phyloP scores from a whole-genome alignment of 2,113 vertebrate genomes.

The Aldabrachelys gigantea region DNA sequence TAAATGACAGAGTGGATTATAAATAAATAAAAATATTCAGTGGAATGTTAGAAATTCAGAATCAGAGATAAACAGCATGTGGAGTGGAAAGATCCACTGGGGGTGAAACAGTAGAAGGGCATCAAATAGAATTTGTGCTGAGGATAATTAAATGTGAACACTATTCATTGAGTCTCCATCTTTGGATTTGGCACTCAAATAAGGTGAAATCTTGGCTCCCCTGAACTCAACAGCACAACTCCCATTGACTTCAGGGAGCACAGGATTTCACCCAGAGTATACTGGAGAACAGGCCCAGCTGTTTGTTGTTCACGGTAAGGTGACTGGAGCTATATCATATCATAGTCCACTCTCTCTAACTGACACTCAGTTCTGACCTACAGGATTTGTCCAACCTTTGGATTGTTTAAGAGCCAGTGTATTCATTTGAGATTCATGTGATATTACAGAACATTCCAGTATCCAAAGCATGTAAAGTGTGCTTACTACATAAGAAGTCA shows the following conservation, averaged over 20 bases:
- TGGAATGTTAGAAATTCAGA: background rate
- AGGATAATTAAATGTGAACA: background rate
- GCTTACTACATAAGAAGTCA: conserved; percentile 8
- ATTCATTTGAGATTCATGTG: conserved; percentile 43
- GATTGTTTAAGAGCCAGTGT: conserved; percentile 7
- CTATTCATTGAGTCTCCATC: background rate
- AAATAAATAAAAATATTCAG: background rate
- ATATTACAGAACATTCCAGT: background rate
- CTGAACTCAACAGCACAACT: background rate
- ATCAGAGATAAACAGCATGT: conserved; percentile 5
- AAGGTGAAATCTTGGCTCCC: conserved; percentile 29
- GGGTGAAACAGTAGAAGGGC: background rate
- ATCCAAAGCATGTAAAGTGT: conserved; percentile 9
- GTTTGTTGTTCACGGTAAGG: conserved; percentile 19
- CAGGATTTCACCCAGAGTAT: conserved; percentile 17
- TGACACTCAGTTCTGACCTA: background rate
- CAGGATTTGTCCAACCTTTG: background rate
- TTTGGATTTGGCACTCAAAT: conserved; percentile 19
- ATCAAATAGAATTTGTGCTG: background rate
- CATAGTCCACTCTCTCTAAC: background rate
- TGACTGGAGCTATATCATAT: background rate
- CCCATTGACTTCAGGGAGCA: conserved; percentile 1
- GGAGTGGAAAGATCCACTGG: background rate
- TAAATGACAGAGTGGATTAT: background rate
- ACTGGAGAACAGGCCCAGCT: background rate